These are phyloP conservation scores for Ptychochromis oligacanthus DNA, from an alignment of 2,113 vertebrate genomes.

Conservation along the genomic window DNA sequence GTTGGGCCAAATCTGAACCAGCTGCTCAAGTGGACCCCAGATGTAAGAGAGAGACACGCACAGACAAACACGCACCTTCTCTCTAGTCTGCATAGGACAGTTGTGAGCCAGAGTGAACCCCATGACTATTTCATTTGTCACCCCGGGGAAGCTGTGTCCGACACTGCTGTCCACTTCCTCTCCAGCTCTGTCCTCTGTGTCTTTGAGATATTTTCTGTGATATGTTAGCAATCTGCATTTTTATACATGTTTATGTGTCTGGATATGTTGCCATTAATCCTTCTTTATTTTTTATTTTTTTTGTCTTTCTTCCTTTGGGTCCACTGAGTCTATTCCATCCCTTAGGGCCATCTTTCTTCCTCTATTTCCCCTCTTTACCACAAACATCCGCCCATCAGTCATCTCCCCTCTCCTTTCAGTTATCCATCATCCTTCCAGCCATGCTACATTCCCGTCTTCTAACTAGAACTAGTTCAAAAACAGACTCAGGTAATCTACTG, in stretches of 20 bases:
- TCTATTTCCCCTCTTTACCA: not conserved
- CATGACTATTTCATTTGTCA: slow-evolving; percentile 55
- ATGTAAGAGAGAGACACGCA: slow-evolving; percentile 37
- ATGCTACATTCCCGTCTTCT: not conserved
- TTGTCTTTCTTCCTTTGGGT: slow-evolving; percentile 14
- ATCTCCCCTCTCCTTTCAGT: not conserved
- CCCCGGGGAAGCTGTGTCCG: slow-evolving; percentile 27
- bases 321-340: slow-evolving; percentile 12
- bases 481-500: slow-evolving; percentile 17
- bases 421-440: slow-evolving; percentile 9
- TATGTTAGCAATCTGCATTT: not conserved
- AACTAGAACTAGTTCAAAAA: slow-evolving; percentile 7
- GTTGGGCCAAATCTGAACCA: slow-evolving; percentile 58
- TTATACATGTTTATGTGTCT: slow-evolving; percentile 12
- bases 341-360: not conserved
- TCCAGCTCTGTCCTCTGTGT: slow-evolving; percentile 4
- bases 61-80: slow-evolving; percentile 15
- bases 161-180: slow-evolving; percentile 35
- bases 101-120: slow-evolving; percentile 23
- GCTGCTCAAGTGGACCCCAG: slow-evolving; percentile 67
- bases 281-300: not conserved
- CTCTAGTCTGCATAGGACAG: not conserved
- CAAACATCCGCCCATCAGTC: slow-evolving; percentile 7
- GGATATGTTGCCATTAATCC: slow-evolving; percentile 9
- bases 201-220: not conserved